Evolutionary conservation across 2,113 vertebrate genomes (phyloP).

Genomic region (Rhegmatorhina hoffmannsi): DNA sequence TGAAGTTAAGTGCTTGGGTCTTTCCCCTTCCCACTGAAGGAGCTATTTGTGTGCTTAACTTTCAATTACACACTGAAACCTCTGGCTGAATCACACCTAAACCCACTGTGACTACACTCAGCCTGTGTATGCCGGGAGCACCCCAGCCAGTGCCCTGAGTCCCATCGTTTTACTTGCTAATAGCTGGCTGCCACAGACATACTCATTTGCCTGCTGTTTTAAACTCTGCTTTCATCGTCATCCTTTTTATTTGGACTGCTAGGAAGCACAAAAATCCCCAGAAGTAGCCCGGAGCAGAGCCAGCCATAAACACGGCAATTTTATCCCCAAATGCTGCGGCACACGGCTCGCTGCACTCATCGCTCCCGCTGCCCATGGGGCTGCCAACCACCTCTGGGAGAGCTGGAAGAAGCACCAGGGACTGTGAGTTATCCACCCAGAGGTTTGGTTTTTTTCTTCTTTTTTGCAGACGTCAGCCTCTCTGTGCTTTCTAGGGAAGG

Average conservation of each 20-base stretch:
- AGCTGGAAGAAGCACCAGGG: background rate
- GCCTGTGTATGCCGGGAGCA: background rate
- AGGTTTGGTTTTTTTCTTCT: background rate
- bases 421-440: background rate
- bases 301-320: background rate
- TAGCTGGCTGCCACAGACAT: background rate
- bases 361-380: fast-evolving
- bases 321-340: background rate
- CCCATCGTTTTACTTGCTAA: background rate
- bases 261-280: background rate
- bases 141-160: background rate
- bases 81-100: background rate
- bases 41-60: background rate
- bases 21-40: background rate
- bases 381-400: background rate
- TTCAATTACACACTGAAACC: background rate
- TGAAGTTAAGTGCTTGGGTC: background rate
- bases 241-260: background rate
- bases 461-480: background rate
- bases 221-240: background rate
- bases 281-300: background rate
- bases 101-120: background rate
- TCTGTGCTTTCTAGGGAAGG: background rate
- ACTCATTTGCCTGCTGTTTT: constrained; percentile 1
- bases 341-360: background rate